A percentile compares a stretch with the other conserved stretches of the same genome.
Conservation (phyloP, 1,140 invertebrate species). For the Diorhabda elongata region DNA sequence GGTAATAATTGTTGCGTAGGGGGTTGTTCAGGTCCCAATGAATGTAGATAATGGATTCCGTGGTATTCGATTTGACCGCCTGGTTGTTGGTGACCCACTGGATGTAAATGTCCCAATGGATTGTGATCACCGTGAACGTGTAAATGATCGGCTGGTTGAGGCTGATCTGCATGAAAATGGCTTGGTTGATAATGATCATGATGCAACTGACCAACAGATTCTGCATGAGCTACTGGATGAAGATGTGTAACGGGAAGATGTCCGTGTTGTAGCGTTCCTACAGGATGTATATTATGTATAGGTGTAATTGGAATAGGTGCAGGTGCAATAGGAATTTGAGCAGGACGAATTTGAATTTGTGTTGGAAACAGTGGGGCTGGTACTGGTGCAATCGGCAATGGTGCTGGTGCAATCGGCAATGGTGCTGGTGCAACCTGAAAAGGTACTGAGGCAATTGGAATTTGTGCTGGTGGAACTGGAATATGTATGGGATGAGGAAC, state of each 20-base stretch:
- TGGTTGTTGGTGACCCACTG: not conserved
- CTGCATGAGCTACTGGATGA: slow-evolving; percentile 2
- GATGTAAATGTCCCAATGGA: not conserved
- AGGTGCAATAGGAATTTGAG: not conserved
- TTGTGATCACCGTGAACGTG: too few species aligned
- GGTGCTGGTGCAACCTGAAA: slow-evolving; percentile 12
- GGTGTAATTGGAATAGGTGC: slow-evolving; percentile 11
- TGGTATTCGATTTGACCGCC: slow-evolving; percentile 25
- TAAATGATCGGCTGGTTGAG: not conserved
- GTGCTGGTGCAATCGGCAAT: slow-evolving; percentile 6
- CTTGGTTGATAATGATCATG: not conserved
- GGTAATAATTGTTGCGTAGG: slow-evolving; percentile 11
- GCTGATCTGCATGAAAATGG: not conserved
- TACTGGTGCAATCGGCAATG: not conserved
- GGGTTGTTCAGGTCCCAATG: not conserved
- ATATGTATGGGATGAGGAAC: not conserved
- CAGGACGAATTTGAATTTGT: not conserved
- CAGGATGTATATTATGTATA: not conserved
- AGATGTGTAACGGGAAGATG: slow-evolving; percentile 3
- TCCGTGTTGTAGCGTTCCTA: slow-evolving; percentile 4
- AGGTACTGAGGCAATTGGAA: not conserved
- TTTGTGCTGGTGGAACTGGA: not conserved
- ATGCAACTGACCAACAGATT: not conserved
- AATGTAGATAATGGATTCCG: slow-evolving; percentile 21
- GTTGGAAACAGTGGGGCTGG: not conserved